A percentile compares a stretch with the other conserved stretches of the same genome.
phyloP scores from a whole-genome alignment of 2,113 vertebrate genomes.

The Salvelinus namaycush region DNA sequence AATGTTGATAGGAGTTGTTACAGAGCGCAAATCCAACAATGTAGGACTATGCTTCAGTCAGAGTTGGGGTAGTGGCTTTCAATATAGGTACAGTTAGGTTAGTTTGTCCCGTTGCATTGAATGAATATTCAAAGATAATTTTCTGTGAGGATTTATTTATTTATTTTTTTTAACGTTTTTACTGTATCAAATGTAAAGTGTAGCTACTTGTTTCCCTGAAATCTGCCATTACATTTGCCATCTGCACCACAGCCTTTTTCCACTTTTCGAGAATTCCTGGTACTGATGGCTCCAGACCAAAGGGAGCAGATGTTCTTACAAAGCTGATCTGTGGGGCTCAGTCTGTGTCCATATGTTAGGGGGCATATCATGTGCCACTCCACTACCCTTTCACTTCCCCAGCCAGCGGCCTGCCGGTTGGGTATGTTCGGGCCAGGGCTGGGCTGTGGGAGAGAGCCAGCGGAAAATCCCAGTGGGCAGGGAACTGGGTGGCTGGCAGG shows the following conservation, averaged over 20 bases:
- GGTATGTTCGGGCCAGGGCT: neutral
- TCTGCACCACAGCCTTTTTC: neutral
- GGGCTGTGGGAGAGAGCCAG: constrained; percentile 2
- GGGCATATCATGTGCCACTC: neutral
- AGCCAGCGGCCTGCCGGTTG: neutral
- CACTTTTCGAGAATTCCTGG: neutral
- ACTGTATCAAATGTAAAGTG: too few species aligned
- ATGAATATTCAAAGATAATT: too few species aligned
- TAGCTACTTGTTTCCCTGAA: neutral
- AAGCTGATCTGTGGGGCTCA: neutral
- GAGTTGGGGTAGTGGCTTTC: neutral
- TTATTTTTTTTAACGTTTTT: too few species aligned
- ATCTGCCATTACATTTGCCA: neutral
- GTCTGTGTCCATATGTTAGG: neutral
- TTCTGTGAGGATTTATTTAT: too few species aligned
- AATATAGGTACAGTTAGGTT: too few species aligned
- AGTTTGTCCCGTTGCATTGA: too few species aligned
- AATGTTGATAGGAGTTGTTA: neutral
- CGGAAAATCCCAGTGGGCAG: constrained; percentile 23
- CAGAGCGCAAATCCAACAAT: neutral
- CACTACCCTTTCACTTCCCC: neutral
- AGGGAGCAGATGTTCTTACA: constrained; percentile 11
- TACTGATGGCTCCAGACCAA: neutral
- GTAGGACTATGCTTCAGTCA: neutral
- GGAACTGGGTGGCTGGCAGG: neutral